Evolutionary conservation across 2,113 vertebrate species (phyloP).

Genomic region (Urocitellus parryii): DNA sequence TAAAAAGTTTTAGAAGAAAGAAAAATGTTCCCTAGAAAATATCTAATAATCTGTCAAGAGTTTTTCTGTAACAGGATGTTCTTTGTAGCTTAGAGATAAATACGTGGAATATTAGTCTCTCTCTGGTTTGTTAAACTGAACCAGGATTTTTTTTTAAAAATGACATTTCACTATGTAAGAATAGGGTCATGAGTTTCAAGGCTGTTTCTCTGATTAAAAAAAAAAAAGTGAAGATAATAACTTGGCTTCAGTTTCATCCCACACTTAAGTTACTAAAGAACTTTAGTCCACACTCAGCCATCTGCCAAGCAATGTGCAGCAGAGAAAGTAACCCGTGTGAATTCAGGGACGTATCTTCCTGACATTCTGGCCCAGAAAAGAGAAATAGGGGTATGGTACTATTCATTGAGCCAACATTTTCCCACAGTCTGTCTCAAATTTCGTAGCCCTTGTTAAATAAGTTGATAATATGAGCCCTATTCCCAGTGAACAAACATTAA

Average conservation of each 20-base stretch:
- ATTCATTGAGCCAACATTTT: constrained; percentile 72
- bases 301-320: constrained; percentile 68
- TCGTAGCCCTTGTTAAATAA: constrained; percentile 74
- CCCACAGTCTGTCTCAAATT: constrained; percentile 77
- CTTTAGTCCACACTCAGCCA: constrained; percentile 65
- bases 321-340: constrained; percentile 56
- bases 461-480: constrained; percentile 69
- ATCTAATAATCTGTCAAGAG: constrained; percentile 23
- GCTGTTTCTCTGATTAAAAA: constrained; percentile 67
- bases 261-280: constrained; percentile 75
- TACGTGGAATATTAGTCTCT: neutral
- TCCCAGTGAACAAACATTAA: constrained; percentile 68
- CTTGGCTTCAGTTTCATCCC: constrained; percentile 67
- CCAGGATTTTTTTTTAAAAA: neutral
- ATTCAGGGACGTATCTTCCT: constrained; percentile 75
- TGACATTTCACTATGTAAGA: constrained; percentile 50
- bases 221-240: constrained; percentile 74
- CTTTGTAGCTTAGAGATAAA: constrained; percentile 46
- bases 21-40: constrained; percentile 54
- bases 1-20: constrained; percentile 21
- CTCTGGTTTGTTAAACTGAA: constrained; percentile 55
- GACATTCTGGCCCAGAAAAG: constrained; percentile 74
- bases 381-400: constrained; percentile 65
- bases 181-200: constrained; percentile 70
- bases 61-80: neutral